phyloP scores from a whole-genome alignment of 1,140 invertebrate genomes.

The Colletes latitarsis region DNA sequence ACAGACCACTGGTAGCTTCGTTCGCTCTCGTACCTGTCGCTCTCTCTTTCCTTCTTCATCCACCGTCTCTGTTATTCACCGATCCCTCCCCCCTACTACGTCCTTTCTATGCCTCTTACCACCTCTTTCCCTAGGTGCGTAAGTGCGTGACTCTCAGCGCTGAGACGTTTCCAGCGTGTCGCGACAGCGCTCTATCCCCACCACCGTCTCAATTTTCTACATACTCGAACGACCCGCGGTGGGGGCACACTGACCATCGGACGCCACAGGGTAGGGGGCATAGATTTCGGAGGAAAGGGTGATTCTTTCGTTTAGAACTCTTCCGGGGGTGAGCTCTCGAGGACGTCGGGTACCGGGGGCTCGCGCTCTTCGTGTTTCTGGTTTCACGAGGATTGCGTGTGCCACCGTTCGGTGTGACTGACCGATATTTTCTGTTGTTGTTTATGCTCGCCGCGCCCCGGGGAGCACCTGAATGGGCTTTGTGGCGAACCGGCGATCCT shows the following conservation, averaged over 20 bases:
- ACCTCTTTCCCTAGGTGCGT: conserved; percentile 52
- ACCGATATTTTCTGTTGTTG: conserved; percentile 48
- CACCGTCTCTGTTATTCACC: background rate
- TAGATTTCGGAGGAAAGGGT: conserved; percentile 38
- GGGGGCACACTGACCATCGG: too few species aligned
- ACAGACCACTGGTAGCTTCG: conserved; percentile 60
- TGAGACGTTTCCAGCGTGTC: conserved; percentile 59
- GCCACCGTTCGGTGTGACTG: conserved; percentile 28
- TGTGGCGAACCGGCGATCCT: too few species aligned
- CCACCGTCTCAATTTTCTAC: conserved; percentile 21
- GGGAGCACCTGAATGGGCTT: background rate
- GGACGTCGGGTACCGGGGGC: conserved; percentile 38
- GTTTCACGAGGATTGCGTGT: conserved; percentile 25
- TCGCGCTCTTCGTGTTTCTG: background rate
- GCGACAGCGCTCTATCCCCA: conserved; percentile 49
- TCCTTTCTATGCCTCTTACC: conserved; percentile 30
- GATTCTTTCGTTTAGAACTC: conserved; percentile 34
- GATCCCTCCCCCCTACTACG: conserved; percentile 1
- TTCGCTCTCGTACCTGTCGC: conserved; percentile 25
- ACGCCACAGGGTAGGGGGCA: conserved; percentile 7
- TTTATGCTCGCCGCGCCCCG: background rate
- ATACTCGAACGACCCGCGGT: background rate
- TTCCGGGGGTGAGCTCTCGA: conserved; percentile 52
- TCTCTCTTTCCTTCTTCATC: background rate
- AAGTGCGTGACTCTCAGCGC: conserved; percentile 56